phyloP scores from a whole-genome alignment of 2,113 vertebrate genomes.

The Psittacus erithacus region DNA sequence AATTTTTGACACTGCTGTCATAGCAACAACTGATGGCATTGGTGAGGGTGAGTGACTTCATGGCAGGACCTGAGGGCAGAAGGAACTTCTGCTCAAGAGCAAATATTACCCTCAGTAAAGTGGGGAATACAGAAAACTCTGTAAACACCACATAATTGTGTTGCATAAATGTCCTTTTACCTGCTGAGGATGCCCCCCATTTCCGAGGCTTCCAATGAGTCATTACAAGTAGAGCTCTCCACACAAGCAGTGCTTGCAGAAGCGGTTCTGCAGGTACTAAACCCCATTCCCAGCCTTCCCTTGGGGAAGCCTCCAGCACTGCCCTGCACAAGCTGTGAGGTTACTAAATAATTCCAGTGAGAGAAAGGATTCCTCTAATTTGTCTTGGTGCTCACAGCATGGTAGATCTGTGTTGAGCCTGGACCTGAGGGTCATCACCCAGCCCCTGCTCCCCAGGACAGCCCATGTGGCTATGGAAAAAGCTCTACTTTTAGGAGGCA shows the following conservation, averaged over 20 bases:
- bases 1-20: neutral
- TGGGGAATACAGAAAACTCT: neutral
- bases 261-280: neutral
- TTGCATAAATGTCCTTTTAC: neutral
- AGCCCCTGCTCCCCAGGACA: neutral
- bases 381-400: neutral
- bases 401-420: neutral
- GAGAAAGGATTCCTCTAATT: neutral
- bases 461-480: neutral
- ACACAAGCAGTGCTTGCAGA: fast-evolving
- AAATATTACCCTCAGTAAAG: neutral
- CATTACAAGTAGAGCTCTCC: fast-evolving
- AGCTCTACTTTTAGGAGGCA: neutral
- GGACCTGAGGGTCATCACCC: neutral
- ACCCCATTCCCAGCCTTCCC: neutral
- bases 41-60: neutral
- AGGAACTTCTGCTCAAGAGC: neutral
- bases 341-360: neutral
- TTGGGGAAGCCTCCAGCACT: fast-evolving
- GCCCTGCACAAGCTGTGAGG: neutral
- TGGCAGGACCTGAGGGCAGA: neutral
- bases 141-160: neutral
- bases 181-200: fast-evolving
- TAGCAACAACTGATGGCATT: neutral
- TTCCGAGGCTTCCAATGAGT: fast-evolving